Percentiles rank a stretch among this genome's conserved stretches.
phyloP scores from a whole-genome alignment of 2,888 invertebrate species.

The Lycaena phlaeas region DNA sequence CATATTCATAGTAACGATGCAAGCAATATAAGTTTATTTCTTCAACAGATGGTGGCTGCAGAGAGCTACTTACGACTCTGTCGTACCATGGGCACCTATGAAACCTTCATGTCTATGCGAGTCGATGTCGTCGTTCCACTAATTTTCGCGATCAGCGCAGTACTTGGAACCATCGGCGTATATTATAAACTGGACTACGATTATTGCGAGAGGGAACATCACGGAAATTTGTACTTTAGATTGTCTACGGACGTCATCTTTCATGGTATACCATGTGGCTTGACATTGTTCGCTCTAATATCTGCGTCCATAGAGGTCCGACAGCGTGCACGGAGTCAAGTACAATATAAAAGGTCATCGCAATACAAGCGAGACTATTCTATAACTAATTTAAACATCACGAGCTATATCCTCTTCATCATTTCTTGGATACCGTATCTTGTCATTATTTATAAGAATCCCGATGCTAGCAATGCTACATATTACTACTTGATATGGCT shows the following conservation, averaged over 20 bases:
- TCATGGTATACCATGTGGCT: constrained; percentile 71
- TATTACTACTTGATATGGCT: constrained; percentile 81
- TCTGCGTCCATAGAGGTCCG: constrained; percentile 63
- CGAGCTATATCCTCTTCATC: constrained; percentile 75
- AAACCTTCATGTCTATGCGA: constrained; percentile 58
- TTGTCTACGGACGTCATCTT: constrained; percentile 69
- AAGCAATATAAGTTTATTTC: too few relatives aligned
- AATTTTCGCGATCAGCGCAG: constrained; percentile 72
- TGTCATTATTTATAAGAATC: constrained; percentile 68
- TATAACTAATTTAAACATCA: constrained; percentile 75
- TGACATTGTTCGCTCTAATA: constrained; percentile 71
- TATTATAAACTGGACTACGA: constrained; percentile 76
- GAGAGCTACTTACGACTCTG: constrained; percentile 79
- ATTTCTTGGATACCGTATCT: constrained; percentile 80
- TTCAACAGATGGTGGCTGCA: constrained; percentile 62
- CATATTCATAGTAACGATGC: too few relatives aligned
- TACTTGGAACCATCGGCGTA: constrained; percentile 75
- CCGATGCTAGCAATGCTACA: constrained; percentile 56
- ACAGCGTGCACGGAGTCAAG: constrained; percentile 58
- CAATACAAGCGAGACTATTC: constrained; percentile 76
- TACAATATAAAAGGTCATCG: constrained; percentile 74
- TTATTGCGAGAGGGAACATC: constrained; percentile 74
- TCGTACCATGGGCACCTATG: constrained; percentile 39
- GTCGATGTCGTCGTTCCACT: constrained; percentile 64
- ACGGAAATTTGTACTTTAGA: constrained; percentile 72